phyloP scores from a whole-genome alignment of 2,797 vertebrate genomes.

The Xerus rutilus region DNA sequence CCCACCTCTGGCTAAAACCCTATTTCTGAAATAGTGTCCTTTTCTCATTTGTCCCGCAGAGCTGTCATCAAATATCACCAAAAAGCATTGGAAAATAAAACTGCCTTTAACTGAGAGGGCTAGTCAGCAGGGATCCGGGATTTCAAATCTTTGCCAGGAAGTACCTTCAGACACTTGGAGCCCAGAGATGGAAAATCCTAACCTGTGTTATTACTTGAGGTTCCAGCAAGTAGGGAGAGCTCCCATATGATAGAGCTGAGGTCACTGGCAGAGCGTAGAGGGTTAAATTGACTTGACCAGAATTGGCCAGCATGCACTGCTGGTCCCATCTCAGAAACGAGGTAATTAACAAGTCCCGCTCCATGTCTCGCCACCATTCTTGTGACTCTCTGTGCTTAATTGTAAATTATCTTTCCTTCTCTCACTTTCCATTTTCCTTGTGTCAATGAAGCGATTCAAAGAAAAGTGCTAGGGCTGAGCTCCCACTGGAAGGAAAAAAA shows the following conservation, averaged over 20 bases:
- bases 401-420: slow-evolving; percentile 76
- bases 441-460: not conserved
- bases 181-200: slow-evolving; percentile 75
- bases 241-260: slow-evolving; percentile 60
- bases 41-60: slow-evolving; percentile 59
- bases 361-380: slow-evolving; percentile 50
- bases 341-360: slow-evolving; percentile 74
- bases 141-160: slow-evolving; percentile 80
- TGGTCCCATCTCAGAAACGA: slow-evolving; percentile 14
- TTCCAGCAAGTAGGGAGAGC: slow-evolving; percentile 68
- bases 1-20: slow-evolving; percentile 29
- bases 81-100: slow-evolving; percentile 79
- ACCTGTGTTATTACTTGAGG: slow-evolving; percentile 61
- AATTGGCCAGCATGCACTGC: not conserved
- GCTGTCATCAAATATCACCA: slow-evolving; percentile 67
- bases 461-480: slow-evolving; percentile 59
- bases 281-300: slow-evolving; percentile 73
- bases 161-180: slow-evolving; percentile 74
- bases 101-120: slow-evolving; percentile 76
- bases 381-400: slow-evolving; percentile 74
- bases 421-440: slow-evolving; percentile 60
- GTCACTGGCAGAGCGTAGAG: slow-evolving; percentile 67
- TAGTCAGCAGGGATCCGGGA: slow-evolving; percentile 69
- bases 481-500: not conserved
- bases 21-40: slow-evolving; percentile 58